These are phyloP conservation scores for Achlya flavicornis DNA, from an alignment of 2,888 invertebrate species.

Conservation along the genomic window DNA sequence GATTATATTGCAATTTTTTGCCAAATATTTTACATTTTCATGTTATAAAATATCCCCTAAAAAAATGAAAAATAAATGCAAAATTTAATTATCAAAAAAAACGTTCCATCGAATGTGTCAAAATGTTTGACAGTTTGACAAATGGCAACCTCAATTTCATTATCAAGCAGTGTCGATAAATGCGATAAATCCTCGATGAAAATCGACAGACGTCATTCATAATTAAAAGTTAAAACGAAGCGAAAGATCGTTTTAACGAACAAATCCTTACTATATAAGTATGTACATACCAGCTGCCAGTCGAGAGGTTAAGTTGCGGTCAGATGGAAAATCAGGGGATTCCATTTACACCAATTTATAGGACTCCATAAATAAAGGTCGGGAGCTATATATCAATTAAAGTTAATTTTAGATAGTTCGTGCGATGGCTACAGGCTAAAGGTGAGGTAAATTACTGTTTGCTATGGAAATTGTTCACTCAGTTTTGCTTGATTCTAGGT, in stretches of 20 bases:
- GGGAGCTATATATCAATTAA: constrained; percentile 51
- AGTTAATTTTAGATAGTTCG: constrained; percentile 37
- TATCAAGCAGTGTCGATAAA: background rate
- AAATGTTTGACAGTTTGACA: constrained; percentile 5
- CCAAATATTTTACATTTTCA: too few relatives aligned
- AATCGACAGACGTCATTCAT: constrained; percentile 18
- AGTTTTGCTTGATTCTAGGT: background rate
- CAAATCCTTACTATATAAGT: background rate
- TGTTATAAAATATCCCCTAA: too few relatives aligned
- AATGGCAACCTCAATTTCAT: constrained; percentile 3
- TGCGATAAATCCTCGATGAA: constrained; percentile 7
- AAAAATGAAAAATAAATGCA: too few relatives aligned
- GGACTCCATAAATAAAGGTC: constrained; percentile 41
- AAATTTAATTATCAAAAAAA: background rate
- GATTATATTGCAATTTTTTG: too few relatives aligned
- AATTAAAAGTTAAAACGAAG: constrained; percentile 10
- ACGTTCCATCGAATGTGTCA: background rate
- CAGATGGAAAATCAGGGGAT: constrained; percentile 49
- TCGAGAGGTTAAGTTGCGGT: constrained; percentile 52
- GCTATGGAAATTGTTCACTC: background rate
- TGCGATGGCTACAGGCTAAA: constrained; percentile 16
- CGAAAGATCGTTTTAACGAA: background rate
- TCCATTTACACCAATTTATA: constrained; percentile 47
- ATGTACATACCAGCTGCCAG: constrained; percentile 21
- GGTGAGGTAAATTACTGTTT: constrained; percentile 6